Percentiles rank a stretch among this genome's conserved stretches.
Conservation (phyloP, 2,113 vertebrate genomes). For the Calonectris borealis region DNA sequence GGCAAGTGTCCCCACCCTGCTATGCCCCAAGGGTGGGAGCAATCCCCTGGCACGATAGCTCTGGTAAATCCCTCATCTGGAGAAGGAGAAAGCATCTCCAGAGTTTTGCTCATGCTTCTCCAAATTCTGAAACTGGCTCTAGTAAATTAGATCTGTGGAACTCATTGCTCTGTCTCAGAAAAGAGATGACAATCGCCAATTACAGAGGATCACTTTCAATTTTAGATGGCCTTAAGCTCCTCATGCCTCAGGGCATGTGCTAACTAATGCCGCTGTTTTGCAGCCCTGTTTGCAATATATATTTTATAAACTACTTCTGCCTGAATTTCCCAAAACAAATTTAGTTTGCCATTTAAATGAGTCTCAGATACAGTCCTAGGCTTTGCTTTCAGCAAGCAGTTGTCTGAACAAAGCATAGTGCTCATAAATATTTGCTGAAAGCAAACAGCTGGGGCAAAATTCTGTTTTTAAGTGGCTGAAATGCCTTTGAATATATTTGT, state of each 20-base stretch:
- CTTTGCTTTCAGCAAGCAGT: neutral
- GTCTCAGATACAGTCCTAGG: neutral
- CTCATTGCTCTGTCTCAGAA: neutral
- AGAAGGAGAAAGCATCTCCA: neutral
- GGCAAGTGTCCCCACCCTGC: neutral
- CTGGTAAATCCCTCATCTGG: neutral
- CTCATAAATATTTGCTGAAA: constrained; percentile 45
- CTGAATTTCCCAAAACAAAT: neutral
- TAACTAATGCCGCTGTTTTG: neutral
- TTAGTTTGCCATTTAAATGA: neutral
- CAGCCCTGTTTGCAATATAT: neutral
- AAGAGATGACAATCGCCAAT: neutral
- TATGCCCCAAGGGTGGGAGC: neutral
- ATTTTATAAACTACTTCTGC: neutral
- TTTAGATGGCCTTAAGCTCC: neutral
- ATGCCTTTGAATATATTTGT: neutral
- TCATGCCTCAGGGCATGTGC: neutral
- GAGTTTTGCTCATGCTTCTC: neutral
- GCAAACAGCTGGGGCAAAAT: constrained; percentile 36
- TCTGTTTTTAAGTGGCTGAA: constrained; percentile 13
- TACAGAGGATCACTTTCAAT: neutral
- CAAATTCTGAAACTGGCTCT: neutral
- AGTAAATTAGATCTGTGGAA: neutral
- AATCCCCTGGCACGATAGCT: neutral
- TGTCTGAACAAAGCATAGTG: neutral